Base-by-base conservation (phyloP, 2,797 vertebrate species). In the Rhinichthys osculus region DNA sequence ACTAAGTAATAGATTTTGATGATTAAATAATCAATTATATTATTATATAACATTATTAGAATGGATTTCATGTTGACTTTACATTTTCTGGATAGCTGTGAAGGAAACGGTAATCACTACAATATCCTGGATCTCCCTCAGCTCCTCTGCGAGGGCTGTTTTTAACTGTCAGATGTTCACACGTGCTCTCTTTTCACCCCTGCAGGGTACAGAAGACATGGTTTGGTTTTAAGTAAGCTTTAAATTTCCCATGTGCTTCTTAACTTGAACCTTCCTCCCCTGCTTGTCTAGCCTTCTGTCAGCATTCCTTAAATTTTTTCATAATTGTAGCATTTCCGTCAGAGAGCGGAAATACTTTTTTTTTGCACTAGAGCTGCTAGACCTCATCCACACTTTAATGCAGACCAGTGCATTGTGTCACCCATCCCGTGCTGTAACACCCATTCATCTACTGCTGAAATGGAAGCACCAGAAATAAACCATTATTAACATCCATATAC, bases 161-260 rank as follows among this genome's bases (percentile, higher is more conserved):
- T 71, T 70, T 23, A 52, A 27, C 47, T 57, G 10, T 67, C 72
- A 42, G 38, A 33, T 66, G 78, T 69, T 82, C 30, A 77, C 86
- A 19, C 73, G n/a, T 81, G 6, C 87, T 74, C 90, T 84, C 62
- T 89, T 87, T 90, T 91, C 74, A 86, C 87, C 88, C 91, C 94
- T 93, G 84, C 96, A 97, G 97, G 93, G 90, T 92, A 87, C 94
- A 93, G 95, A 94, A 91, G 93, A 95, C 95, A 89, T 95, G 96
- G 93, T 96, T 97, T 94, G 94, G 92, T 93, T 95, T 97, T 95
- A 94, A 94, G 96, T 97, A 97, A 97, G 96, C 89, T 66, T 82
- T 88, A 4, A 79, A 40, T n/a, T 77, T 80, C 83, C 52, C 77
- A 72, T 73, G 76, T 85, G 14, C 74, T 72, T 44, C 40, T 2